Base-by-base conservation (phyloP, 1,140 invertebrate species). In the Apis cerana region DNA sequence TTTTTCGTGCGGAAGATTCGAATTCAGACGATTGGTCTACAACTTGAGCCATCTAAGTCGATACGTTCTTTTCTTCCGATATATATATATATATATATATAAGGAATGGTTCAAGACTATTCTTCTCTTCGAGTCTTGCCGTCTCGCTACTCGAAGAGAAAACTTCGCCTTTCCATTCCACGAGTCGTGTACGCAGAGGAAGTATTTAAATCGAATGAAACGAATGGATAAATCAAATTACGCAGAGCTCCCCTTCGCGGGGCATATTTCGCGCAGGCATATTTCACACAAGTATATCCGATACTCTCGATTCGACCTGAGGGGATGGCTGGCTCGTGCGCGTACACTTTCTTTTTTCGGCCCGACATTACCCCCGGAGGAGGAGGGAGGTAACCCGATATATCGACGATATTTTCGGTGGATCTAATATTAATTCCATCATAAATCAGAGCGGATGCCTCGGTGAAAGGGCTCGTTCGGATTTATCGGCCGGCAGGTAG, bases 401-500 rank as follows among this genome's bases (percentile, higher is more conserved):
- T 84, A 84, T 87, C 77, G 76, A 27, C 81, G 81, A 84, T 84
- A 87, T 86, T 87, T 86, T 86, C 62, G 72, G 61, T 48, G 77
- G 62, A 78, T 82, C 80, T 86, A 70, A 75, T 87, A 89, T 90
- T 90, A 90, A 88, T 89, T 84, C 88, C 68, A 61, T 71, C 80
- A 82, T 89, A 86, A 88, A 89, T 90, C 82, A 67, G 75, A 82
- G 74, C 78, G 86, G 79, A 75, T 88, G 65, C 79, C 75, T 84
- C 81, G 85, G 23, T 86, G 85, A 89, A 88, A 88, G 84, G 85
- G 74, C 84, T 89, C 85, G 81, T 58, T 52, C 71, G 64, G 87
- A 86, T 89, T 90, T 90, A 90, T 90, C 84, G 87, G 80, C 84
- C 82, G 80, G 85, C 87, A 88, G 85, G 85, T 91, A 88, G 85